Evolutionary conservation across 1,140 invertebrate genomes (phyloP).

Genomic region (Bombus balteatus): DNA sequence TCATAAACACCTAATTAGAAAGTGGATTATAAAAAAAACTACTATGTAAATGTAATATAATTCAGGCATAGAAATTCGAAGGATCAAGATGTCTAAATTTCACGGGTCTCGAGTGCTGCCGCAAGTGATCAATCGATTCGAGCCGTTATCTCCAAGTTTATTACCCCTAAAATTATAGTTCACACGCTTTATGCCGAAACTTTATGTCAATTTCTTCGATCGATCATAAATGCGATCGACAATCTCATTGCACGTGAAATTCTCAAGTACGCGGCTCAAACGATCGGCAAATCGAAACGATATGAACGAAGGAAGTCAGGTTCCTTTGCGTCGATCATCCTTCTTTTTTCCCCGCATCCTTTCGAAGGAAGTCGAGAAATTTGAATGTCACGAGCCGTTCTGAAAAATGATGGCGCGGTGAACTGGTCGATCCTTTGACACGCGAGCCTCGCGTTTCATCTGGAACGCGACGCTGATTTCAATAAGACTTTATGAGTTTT

Average conservation of each 20-base stretch:
- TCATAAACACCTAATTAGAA: too few species aligned
- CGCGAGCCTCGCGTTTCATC: slow-evolving; percentile 9
- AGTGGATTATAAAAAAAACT: too few species aligned
- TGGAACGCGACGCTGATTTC: neutral
- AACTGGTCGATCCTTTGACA: slow-evolving; percentile 24
- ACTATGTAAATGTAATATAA: too few species aligned
- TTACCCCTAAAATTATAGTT: too few species aligned
- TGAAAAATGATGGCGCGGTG: slow-evolving; percentile 35
- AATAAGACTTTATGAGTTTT: neutral
- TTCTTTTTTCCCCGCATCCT: neutral
- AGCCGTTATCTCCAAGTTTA: too few species aligned
- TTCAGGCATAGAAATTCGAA: too few species aligned
- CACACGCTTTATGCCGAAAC: too few species aligned
- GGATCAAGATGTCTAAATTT: too few species aligned
- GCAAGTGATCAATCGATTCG: too few species aligned
- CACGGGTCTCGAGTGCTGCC: rapidly evolving
- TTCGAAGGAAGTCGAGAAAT: slow-evolving; percentile 26
- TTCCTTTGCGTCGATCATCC: neutral
- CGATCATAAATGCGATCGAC: neutral
- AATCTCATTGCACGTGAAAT: neutral
- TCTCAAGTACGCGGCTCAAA: too few species aligned
- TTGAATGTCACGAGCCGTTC: slow-evolving; percentile 26
- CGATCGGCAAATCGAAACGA: neutral
- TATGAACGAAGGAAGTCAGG: neutral
- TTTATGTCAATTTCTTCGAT: too few species aligned